These are phyloP conservation scores for Crematogaster levior DNA, from an alignment of 2,888 invertebrate species.

Conservation along the genomic window DNA sequence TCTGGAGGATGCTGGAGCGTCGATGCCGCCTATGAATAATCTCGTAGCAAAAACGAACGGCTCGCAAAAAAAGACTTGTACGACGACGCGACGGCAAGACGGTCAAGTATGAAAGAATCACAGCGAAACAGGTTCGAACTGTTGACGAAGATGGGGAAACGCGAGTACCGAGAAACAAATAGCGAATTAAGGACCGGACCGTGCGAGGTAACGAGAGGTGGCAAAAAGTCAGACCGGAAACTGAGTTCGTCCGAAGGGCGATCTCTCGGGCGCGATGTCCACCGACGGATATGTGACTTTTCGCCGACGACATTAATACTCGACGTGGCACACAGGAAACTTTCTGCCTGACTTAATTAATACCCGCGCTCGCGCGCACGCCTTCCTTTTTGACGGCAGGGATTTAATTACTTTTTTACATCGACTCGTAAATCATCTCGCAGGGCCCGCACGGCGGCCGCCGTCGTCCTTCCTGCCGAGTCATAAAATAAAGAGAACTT, in stretches of 20 bases:
- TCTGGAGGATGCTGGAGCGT: not conserved
- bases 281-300: conserved; percentile 64
- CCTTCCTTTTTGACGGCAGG: conserved; percentile 73
- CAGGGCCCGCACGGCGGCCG: conserved; percentile 62
- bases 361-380: conserved; percentile 70
- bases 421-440: conserved; percentile 83
- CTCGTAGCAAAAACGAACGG: conserved; percentile 28
- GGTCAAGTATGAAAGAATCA: conserved; percentile 5
- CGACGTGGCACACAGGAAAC: conserved; percentile 65
- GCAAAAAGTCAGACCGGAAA: conserved; percentile 45
- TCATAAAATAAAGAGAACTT: conserved; percentile 78
- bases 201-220: conserved; percentile 37
- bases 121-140: conserved; percentile 40
- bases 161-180: conserved; percentile 29
- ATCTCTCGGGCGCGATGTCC: conserved; percentile 38
- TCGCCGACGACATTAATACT: conserved; percentile 78
- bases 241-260: conserved; percentile 36
- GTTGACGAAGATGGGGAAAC: not conserved
- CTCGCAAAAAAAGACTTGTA: conserved; percentile 9
- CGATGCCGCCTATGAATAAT: conserved; percentile 41
- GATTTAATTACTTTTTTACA: conserved; percentile 85
- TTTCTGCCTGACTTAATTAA: conserved; percentile 81
- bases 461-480: conserved; percentile 78
- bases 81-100: conserved; percentile 16
- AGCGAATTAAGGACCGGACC: conserved; percentile 28